Evolutionary conservation across 1,140 invertebrate species (phyloP), one percentile per base, ranked within the genome.

Genomic region (Rhynchophorus ferrugineus): DNA sequence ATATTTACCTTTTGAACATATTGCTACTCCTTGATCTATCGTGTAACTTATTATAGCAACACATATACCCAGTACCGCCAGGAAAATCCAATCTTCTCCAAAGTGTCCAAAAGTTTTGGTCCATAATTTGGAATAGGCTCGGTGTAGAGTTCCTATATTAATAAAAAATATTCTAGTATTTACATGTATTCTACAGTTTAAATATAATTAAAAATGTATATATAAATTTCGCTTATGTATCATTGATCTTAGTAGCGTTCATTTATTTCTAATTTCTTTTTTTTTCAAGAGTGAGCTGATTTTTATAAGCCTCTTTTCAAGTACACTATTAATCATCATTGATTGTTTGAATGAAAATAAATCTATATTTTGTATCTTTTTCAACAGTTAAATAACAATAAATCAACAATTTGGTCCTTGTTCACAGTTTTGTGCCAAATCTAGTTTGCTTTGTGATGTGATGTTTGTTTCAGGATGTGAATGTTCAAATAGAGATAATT

Each of bases 1-100:
- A 21, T 24, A 1, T 22, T 58, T 48, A 64, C 61, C 58, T 50
- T 87, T 91, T 70, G 92, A 91, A 71, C 90, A 94, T 69, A 92
- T 85, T 21, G 83, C 84, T 60, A 97, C 95, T 14, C 91, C 88
- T 64, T 83, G 84, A 72, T 99, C 95, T 89, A 98, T 97, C 18
- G 84, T 76, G 72, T 95, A 96, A 69, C 90, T 95, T 45, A 96
- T 78, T 21, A 94, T 68, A 0, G 95, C 95, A 87, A 98, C 96
- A 42, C 95, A 85, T 61, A 96, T 79, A 21, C 95, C 95, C 3
- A 99, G 77, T 2, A 95, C 73, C 0, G 92, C 90, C 54, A 99
- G 75, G 71, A 96, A 98, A 3, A 98, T 81, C 94, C 95, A 98
- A 69, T 98, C 95, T 71, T 97, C 94, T 34, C 91, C 91, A 1